Evolutionary conservation across 1,140 invertebrate genomes (phyloP), one percentile per base, ranked within the genome.

Genomic region (Battus philenor): DNA sequence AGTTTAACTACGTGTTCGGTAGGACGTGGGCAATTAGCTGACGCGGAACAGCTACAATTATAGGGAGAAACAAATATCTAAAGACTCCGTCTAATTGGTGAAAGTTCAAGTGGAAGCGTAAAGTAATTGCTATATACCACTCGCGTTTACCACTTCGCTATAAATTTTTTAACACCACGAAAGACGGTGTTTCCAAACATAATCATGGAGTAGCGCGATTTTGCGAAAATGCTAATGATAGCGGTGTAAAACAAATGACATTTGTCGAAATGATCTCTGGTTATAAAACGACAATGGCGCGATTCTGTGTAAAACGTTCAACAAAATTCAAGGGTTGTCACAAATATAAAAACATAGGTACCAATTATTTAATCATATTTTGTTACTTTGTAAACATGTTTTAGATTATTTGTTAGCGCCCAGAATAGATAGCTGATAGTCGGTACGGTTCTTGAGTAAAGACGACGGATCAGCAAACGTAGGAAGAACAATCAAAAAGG

Each of bases 11-110:
- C 44, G 56, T 53, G 50, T 76, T 67, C 54, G 58, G 49, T 52
- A 74, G 71, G 76, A 80, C 77, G 67, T 65, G 31, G 54, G 54
- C 76, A 70, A 77, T 80, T 73, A 75, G 59, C 51, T 33, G 29
- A 69, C 54, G 46, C 70, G 68, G 68, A 81, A 78, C 64, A 64
- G 38, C 49, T 54, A 62, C 60, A 71, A 73, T 74, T 76, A 62
- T 62, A 62, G 52, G 57, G 58, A 57, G 64, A 70, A 73, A 65
- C 62, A 54, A 54, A 51, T 46, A 53, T 51, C 36, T 66, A 61
- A 65, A 60, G 17, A 57, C 24, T 54, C 44, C 33, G 24, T 50
- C 27, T 41, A 54, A 44, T 26, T 33, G 60, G 72, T 63, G 66
- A 74, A 76, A 78, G 61, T 61, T 43, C 16, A 55, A 59, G 60